These are phyloP conservation scores for Meta bourneti DNA, from an alignment of 2,888 invertebrate genomes.

Conservation along the genomic window DNA sequence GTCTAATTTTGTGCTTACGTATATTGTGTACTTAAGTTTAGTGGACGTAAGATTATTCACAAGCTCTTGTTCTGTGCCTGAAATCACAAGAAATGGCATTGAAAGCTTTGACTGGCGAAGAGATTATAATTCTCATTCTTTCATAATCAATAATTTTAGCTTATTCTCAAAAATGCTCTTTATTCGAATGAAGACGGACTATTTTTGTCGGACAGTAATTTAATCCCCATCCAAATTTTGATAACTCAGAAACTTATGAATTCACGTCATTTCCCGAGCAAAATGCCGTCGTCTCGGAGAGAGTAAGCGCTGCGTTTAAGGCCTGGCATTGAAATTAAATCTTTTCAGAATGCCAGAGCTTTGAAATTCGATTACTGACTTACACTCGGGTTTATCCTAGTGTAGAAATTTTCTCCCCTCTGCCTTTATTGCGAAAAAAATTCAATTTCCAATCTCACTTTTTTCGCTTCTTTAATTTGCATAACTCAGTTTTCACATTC, in stretches of 20 bases:
- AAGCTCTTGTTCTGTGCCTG: too few relatives aligned
- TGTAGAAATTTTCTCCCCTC: not conserved
- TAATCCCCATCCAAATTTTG: not conserved
- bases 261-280: not conserved
- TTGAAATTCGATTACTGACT: constrained; percentile 33
- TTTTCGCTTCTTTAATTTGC: constrained; percentile 46
- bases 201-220: not conserved
- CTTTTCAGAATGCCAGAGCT: constrained; percentile 16
- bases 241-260: not conserved
- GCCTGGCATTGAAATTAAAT: constrained; percentile 32
- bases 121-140: too few relatives aligned
- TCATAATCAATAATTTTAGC: too few relatives aligned
- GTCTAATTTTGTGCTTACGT: too few relatives aligned
- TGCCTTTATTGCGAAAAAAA: not conserved
- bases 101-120: too few relatives aligned
- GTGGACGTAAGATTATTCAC: too few relatives aligned
- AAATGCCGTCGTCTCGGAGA: too few relatives aligned
- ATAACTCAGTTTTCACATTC: constrained; percentile 64
- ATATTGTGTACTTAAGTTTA: too few relatives aligned
- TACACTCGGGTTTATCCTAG: not conserved
- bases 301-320: not conserved
- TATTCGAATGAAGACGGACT: not conserved
- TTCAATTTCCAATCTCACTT: constrained; percentile 12
- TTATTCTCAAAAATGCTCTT: too few relatives aligned
- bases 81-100: too few relatives aligned